Conservation (phyloP, 2,797 vertebrate genomes). For the Myotis vivesi region DNA sequence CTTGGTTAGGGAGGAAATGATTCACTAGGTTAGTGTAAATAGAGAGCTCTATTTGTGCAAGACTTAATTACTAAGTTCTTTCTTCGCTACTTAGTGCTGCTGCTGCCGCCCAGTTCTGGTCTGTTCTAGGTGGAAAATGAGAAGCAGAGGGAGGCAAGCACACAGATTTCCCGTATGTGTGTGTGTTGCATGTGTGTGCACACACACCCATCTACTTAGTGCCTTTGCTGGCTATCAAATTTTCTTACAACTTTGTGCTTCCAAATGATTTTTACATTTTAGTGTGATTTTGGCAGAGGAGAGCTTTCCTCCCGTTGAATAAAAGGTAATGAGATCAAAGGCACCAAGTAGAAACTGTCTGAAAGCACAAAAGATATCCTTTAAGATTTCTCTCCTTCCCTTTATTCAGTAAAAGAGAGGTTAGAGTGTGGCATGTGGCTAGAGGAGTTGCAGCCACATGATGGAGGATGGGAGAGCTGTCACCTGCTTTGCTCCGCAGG, state of each 20-base stretch:
- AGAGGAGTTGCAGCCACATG: constrained; percentile 52
- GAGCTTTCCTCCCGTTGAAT: constrained; percentile 49
- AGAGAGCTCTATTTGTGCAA: constrained; percentile 71
- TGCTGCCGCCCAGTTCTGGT: constrained; percentile 6
- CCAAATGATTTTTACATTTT: constrained; percentile 68
- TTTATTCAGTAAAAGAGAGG: constrained; percentile 44
- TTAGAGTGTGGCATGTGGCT: constrained; percentile 57
- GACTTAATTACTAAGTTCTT: constrained; percentile 56
- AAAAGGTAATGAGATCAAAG: constrained; percentile 59
- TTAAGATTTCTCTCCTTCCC: not conserved
- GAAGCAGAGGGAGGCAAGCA: not conserved
- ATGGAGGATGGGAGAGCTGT: constrained; percentile 38
- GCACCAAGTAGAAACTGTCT: constrained; percentile 25
- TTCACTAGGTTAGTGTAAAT: constrained; percentile 72
- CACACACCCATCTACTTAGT: constrained; percentile 29
- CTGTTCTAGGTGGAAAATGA: constrained; percentile 46
- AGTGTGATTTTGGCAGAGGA: constrained; percentile 66
- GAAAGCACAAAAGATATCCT: constrained; percentile 16
- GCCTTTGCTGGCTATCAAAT: constrained; percentile 57
- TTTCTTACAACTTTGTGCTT: constrained; percentile 60
- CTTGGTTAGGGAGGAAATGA: constrained; percentile 73
- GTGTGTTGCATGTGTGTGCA: not conserved
- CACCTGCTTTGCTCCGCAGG: constrained; percentile 56
- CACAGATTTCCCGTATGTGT: not conserved
- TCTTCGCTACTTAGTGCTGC: constrained; percentile 38